These are phyloP conservation scores for Sebastes minor DNA, from an alignment of 2,797 vertebrate species.

Conservation along the genomic window DNA sequence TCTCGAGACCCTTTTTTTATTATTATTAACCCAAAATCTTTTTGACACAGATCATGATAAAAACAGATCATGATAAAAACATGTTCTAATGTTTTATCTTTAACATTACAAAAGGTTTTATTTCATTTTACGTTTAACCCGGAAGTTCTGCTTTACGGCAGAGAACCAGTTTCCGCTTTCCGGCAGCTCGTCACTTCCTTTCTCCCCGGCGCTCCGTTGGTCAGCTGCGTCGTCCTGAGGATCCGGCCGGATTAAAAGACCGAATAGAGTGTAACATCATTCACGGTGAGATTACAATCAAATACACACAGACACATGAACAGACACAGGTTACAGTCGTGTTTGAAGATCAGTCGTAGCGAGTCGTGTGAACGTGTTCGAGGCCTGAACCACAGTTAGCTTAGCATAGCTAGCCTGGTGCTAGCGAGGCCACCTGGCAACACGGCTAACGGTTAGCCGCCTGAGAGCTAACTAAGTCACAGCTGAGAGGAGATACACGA, in stretches of 20 bases:
- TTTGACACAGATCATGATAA: no score
- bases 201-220: conserved; percentile 41
- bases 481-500: not conserved
- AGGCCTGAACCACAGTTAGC: conserved; percentile 45
- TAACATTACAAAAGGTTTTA: no score
- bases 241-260: conserved; percentile 8
- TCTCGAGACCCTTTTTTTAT: no score
- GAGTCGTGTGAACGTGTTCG: accelerated
- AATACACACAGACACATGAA: accelerated
- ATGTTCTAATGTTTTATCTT: accelerated
- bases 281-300: conserved; percentile 25
- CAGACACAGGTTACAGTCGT: accelerated
- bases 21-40: no score
- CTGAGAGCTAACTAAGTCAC: not conserved
- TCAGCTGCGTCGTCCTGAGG: not conserved
- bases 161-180: not conserved
- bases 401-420: conserved; percentile 47
- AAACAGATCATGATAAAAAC: no score
- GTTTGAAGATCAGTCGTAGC: accelerated
- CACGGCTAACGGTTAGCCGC: conserved; percentile 27
- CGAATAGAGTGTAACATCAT: not conserved
- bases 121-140: no score
- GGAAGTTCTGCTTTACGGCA: not conserved
- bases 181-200: conserved; percentile 63
- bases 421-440: conserved; percentile 64